Base-by-base conservation (phyloP, 1,140 invertebrate species). In the Drosophila persimilis region DNA sequence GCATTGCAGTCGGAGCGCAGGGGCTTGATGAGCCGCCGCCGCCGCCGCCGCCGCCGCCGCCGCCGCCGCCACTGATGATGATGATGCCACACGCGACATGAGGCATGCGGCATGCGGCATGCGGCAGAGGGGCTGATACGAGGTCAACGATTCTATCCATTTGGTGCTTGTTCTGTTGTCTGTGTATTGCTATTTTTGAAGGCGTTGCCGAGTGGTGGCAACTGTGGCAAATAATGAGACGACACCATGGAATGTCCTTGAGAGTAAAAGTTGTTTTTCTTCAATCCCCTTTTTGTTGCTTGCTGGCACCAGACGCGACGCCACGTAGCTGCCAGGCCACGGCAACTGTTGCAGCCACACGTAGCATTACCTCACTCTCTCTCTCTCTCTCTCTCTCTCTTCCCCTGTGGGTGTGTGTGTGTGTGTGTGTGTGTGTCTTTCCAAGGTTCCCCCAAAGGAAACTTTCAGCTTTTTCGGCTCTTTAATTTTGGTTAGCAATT, bases 401-500 rank as follows among this genome's bases (percentile, higher is more conserved):
- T 15, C 1, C 29, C 1, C n/a, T 31, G 35, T 17, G 31, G 55
- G 39, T 50, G 29, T 50, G 47, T 46, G 13, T 48, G 15, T 45
- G 41, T 62, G 51, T 51, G 54, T 44, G 52, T 60, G 52, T 43
- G 41, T 20, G 41, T 15, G 15, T 59, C 6, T 15, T 15, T 6
- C 29, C 77, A 80, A 81, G 78, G 78, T 77, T 76, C 58, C 61
- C 41, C 56, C 22, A 41, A 22, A 1, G 39, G 52, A 65, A 74
- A 74, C 50, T 70, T 78, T 58, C 17, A 52, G 52, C 60, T 55
- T 72, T 56, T 52, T 46, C 45, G 41, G 61, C 50, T 57, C 69
- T 83, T 81, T 83, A 80, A 83, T 83, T 78, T 81, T 60, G 22
- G 22, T 56, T 29, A 62, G 76, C 77, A 81, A 73, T 73, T 80